Evolutionary conservation across 2,797 vertebrate species (phyloP).

Genomic region (Eidolon dupreanum): DNA sequence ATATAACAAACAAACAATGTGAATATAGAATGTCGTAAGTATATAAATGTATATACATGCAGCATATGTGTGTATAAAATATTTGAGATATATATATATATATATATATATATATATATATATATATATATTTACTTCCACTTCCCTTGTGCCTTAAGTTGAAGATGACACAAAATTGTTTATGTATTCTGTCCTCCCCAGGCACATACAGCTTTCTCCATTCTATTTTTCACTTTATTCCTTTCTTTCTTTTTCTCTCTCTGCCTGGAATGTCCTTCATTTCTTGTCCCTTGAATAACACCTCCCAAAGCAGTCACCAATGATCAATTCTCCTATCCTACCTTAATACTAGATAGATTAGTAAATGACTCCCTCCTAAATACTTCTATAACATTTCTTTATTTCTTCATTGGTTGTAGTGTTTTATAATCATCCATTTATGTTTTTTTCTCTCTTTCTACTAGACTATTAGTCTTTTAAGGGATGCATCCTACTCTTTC

Average conservation of each 20-base stretch:
- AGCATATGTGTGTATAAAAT: neutral
- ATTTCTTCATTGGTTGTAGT: neutral
- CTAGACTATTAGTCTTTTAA: neutral
- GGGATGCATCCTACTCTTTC: neutral
- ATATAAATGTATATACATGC: neutral
- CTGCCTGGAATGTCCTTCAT: neutral
- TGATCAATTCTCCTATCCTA: neutral
- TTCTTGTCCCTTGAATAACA: neutral
- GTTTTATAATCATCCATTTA: neutral
- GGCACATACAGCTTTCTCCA: neutral
- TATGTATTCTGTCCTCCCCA: neutral
- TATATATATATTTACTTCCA: neutral
- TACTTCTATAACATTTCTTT: neutral
- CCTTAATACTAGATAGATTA: neutral
- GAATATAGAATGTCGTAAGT: neutral
- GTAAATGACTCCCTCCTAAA: neutral
- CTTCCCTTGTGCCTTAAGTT: neutral
- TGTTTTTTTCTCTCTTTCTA: neutral
- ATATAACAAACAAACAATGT: neutral
- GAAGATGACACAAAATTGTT: neutral
- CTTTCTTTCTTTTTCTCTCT: neutral
- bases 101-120: too few species aligned
- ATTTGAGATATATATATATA: too few species aligned
- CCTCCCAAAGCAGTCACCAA: neutral
- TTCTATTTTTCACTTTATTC: neutral